A percentile compares a stretch with the other conserved stretches of the same genome.
Conservation (phyloP, 2,797 vertebrate species). For the Adelosebastes latens region DNA sequence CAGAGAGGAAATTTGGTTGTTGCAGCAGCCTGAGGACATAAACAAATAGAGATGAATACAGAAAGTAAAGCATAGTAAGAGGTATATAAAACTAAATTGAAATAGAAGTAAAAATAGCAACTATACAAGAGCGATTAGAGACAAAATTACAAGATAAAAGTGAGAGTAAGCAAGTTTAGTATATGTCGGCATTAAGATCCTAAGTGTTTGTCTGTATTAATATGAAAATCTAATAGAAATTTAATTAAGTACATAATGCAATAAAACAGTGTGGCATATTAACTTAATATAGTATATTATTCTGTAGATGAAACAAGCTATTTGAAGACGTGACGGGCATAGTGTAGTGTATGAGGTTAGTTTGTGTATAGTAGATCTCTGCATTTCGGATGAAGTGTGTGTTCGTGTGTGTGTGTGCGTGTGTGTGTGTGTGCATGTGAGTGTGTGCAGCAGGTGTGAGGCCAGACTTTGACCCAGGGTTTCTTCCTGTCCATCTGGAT, state of each 20-base stretch:
- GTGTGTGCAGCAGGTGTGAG: conserved; percentile 59
- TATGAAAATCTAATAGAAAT: not conserved
- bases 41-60: too few relatives aligned
- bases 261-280: not conserved
- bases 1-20: too few relatives aligned
- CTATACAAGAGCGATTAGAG: not conserved
- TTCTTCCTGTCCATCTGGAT: conserved; percentile 76
- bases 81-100: too few relatives aligned
- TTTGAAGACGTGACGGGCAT: not conserved
- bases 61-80: too few relatives aligned
- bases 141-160: not conserved
- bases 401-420: conserved; percentile 9
- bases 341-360: not conserved
- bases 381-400: not conserved
- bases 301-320: not conserved
- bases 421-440: not conserved
- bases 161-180: not conserved
- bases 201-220: not conserved
- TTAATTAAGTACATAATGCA: not conserved
- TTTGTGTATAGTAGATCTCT: not conserved
- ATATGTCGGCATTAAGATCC: not conserved
- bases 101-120: too few relatives aligned
- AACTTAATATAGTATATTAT: not conserved
- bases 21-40: too few relatives aligned
- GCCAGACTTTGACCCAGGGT: conserved; percentile 58